phyloP scores from a whole-genome alignment of 1,140 invertebrate species.

The Prorops nasuta region DNA sequence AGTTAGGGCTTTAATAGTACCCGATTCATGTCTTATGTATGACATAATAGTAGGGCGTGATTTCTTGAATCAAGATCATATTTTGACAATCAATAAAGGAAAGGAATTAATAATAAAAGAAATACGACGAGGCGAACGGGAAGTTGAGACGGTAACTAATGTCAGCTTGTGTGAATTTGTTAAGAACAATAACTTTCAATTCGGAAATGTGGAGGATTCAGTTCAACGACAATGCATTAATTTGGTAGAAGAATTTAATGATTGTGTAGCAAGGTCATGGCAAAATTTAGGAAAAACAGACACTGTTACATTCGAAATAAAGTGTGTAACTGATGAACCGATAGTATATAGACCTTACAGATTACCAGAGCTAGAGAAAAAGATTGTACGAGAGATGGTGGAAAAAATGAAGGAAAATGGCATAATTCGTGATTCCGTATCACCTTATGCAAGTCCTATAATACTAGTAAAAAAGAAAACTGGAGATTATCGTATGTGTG shows the following conservation, averaged over 20 bases:
- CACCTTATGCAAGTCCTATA: too few species aligned
- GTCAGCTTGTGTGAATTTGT: neutral
- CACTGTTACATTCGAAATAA: neutral
- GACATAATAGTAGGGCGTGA: neutral
- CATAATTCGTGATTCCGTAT: neutral
- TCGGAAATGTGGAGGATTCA: neutral
- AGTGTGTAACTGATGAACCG: neutral
- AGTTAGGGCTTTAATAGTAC: neutral
- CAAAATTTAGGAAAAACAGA: neutral
- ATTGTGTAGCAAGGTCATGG: neutral
- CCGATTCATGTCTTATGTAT: neutral
- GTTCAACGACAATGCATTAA: neutral
- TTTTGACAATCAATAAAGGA: neutral
- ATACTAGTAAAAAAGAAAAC: too few species aligned
- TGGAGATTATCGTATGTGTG: constrained; percentile 3
- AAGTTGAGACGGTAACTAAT: neutral
- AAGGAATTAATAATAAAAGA: neutral
- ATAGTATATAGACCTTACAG: neutral
- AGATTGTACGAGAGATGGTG: neutral
- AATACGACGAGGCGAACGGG: neutral
- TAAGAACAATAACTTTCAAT: neutral
- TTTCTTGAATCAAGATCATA: neutral
- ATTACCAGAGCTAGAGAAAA: neutral
- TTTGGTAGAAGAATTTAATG: neutral
- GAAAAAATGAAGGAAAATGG: neutral